phyloP scores from a whole-genome alignment of 2,797 vertebrate species.

The Xenentodon cancila region DNA sequence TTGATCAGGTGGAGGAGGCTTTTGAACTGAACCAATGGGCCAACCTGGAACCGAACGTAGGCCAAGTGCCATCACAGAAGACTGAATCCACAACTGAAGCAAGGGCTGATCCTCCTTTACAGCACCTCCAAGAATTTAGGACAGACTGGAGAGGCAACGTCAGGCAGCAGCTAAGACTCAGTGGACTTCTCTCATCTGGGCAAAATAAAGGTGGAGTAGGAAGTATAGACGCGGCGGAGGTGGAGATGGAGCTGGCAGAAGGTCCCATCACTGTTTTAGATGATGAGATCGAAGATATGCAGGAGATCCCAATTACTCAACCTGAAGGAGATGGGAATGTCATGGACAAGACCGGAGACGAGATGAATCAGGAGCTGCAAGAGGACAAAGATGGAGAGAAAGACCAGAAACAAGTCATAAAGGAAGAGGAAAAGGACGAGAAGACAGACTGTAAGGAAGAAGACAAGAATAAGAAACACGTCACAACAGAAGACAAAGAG shows the following conservation, averaged over 20 bases:
- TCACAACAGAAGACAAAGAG: too few species aligned
- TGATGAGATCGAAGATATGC: constrained; percentile 56
- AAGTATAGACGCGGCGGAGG: constrained; percentile 14
- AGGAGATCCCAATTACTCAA: constrained; percentile 2
- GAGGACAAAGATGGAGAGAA: neutral
- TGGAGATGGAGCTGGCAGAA: constrained; percentile 38
- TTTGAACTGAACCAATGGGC: constrained; percentile 21
- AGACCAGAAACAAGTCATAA: neutral
- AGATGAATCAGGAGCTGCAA: too few species aligned
- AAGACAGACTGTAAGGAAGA: too few species aligned
- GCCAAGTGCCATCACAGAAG: constrained; percentile 15
- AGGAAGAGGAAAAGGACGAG: neutral
- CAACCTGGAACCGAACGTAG: neutral
- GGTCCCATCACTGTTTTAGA: constrained; percentile 71
- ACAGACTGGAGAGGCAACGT: neutral
- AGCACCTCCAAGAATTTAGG: neutral
- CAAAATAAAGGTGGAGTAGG: constrained; percentile 1
- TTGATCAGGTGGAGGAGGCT: constrained; percentile 37
- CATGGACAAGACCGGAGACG: too few species aligned
- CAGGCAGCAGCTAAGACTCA: neutral
- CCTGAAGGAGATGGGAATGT: too few species aligned
- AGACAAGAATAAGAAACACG: too few species aligned
- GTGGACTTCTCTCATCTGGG: neutral
- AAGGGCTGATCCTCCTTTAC: constrained; percentile 4
- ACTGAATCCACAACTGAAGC: neutral